A percentile compares a stretch with the other conserved stretches of the same genome.
Evolutionary conservation across 2,797 vertebrate genomes (phyloP).

Genomic region (Acanthopagrus latus): DNA sequence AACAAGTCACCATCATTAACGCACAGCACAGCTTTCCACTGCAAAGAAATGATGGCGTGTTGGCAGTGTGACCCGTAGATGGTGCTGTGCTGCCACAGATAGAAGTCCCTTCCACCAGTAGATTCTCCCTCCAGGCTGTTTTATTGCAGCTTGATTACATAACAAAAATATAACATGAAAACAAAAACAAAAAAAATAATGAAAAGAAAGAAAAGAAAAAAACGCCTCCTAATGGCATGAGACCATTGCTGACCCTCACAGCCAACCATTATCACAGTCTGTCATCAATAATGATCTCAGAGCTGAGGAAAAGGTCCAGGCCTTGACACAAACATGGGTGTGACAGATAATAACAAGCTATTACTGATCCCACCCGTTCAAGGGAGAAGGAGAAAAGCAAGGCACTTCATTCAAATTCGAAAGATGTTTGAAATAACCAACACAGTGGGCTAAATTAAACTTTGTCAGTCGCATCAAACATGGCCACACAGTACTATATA

Average conservation of each 20-base stretch:
- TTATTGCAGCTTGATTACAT: not conserved
- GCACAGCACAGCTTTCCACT: not conserved
- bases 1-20: not conserved
- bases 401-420: not conserved
- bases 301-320: not conserved
- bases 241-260: not conserved
- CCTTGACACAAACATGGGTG: slow-evolving; percentile 32
- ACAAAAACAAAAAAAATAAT: no score
- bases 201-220: no score
- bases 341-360: slow-evolving; percentile 27
- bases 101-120: not conserved
- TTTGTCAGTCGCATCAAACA: not conserved
- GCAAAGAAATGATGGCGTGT: not conserved
- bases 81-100: slow-evolving; percentile 33
- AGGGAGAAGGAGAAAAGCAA: not conserved
- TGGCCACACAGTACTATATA: not conserved
- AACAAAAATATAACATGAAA: no score
- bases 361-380: slow-evolving; percentile 14
- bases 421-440: not conserved
- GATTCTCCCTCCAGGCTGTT: not conserved
- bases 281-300: slow-evolving; percentile 38
- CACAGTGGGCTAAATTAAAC: not conserved
- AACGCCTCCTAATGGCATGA: not conserved
- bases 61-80: slow-evolving; percentile 47
- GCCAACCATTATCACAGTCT: not conserved